These are phyloP conservation scores for Brachionus rubens DNA, from an alignment of 1,140 invertebrate species.

Conservation along the genomic window DNA sequence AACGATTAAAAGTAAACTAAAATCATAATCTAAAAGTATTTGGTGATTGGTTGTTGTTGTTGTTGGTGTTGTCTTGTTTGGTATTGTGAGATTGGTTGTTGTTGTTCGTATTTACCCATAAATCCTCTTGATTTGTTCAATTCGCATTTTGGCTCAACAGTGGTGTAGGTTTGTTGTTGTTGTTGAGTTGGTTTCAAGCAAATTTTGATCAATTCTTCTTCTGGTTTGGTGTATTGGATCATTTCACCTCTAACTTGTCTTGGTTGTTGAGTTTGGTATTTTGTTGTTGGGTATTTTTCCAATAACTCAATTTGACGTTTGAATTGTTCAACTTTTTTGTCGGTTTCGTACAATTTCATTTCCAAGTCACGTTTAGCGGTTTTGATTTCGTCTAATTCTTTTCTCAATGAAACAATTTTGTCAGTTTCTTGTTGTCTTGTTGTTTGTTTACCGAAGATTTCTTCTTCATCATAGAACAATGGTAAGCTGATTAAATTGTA, in stretches of 20 bases:
- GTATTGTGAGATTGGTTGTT: conserved; percentile 27
- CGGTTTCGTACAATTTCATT: conserved; percentile 34
- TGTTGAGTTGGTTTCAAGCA: conserved; percentile 22
- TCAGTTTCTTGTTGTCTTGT: not conserved
- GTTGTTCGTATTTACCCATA: conserved; percentile 4
- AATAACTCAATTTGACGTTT: conserved; percentile 23
- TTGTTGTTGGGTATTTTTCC: conserved; percentile 12
- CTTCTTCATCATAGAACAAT: conserved; percentile 14
- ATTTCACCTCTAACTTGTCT: conserved; percentile 16
- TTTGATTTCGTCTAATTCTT: conserved; percentile 19
- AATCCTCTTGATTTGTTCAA: not conserved
- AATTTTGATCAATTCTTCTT: conserved; percentile 32
- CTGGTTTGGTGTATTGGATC: conserved; percentile 23
- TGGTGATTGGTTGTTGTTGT: conserved; percentile 26
- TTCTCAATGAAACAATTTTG: conserved; percentile 19
- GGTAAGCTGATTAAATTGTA: conserved; percentile 26
- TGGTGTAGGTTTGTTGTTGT: conserved; percentile 20
- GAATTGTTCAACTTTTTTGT: conserved; percentile 23
- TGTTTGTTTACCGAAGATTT: conserved; percentile 9
- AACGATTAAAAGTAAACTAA: not conserved
- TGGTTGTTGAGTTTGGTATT: not conserved
- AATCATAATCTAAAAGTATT: conserved; percentile 20
- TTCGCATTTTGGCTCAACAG: not conserved
- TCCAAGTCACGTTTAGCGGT: conserved; percentile 12
- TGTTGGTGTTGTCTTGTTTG: too few relatives aligned